Conservation (phyloP, 2,888 invertebrate species). For the Tromatobia lineatoria region DNA sequence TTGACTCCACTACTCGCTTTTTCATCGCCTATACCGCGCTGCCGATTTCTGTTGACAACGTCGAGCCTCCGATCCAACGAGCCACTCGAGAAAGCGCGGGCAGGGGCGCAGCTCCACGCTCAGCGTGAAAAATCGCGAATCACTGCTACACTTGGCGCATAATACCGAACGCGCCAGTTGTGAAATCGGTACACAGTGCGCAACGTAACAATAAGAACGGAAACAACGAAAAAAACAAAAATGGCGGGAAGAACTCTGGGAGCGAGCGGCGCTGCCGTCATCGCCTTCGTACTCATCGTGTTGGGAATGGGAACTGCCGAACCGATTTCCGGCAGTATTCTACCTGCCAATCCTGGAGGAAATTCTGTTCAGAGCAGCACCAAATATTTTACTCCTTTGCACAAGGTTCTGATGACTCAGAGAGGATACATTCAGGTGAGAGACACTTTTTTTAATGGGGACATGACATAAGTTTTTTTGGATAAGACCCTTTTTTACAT, state of each 20-base stretch:
- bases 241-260: conserved; percentile 29
- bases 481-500: too few relatives aligned
- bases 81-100: conserved; percentile 3
- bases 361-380: background rate
- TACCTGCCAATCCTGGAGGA: background rate
- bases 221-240: conserved; percentile 15
- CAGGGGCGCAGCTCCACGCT: background rate
- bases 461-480: too few relatives aligned
- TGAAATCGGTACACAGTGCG: conserved; percentile 23
- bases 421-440: conserved; percentile 90
- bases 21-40: background rate
- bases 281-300: conserved; percentile 16
- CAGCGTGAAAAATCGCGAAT: conserved; percentile 26
- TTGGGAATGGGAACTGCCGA: conserved; percentile 28
- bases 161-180: conserved; percentile 26
- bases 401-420: conserved; percentile 89
- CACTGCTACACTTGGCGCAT: conserved; percentile 20
- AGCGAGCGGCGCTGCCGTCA: background rate
- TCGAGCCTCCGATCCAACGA: conserved; percentile 4
- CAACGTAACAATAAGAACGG: conserved; percentile 7
- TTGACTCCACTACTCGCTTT: background rate
- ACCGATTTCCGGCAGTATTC: background rate
- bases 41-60: background rate
- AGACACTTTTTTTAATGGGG: background rate
- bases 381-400: conserved; percentile 83